Base-by-base conservation (phyloP, 2,888 invertebrate genomes). In the Agriopis aurantiaria region DNA sequence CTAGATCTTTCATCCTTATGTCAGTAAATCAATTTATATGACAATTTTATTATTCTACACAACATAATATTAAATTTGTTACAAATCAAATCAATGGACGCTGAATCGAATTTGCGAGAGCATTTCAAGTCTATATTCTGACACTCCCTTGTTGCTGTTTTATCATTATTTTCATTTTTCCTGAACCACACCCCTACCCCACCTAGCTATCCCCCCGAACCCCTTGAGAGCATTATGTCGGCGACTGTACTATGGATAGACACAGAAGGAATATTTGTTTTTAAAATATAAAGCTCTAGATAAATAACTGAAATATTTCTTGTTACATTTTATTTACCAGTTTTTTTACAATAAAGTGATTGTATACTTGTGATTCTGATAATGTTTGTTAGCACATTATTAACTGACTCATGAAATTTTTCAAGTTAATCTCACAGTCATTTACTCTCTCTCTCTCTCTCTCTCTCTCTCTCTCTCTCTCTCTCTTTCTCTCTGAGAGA, bases 81-180 rank as follows among this genome's bases (percentile, higher is more conserved):
- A 43, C 48, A 45, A 57, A 58, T 45, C 33, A 71, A 69, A 74
- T 68, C 69, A 68, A 67, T 66, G 58, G 58, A 66, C 60, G 64
- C 51, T 61, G 65, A 72, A 73, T 74, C 74, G 65, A 74, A 73
- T 74, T 77, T 74, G 62, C 69, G 61, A 68, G 73, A 72, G 66
- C 68, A 69, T 73, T 67, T 68, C 56, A 63, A 69, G 73, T 74
- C 73, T 51, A 75, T 73, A 48, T 59, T 43, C 72, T 63, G 72
- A 53, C 71, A 61, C 73, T 66, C 69, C 74, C 75, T 60, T 57
- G 52, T 53, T 64, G 71, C 65, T 53, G 69, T 79, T 76, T 79
- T 78, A 74, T 75, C 78, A 78, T 79, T 77, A 75, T 79, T 78
- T 78, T 75, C 71, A 71, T 74, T 72, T 68, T 72, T 71, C 68